A percentile compares a stretch with the other conserved stretches of the same genome.
phyloP scores from a whole-genome alignment of 2,113 vertebrate genomes.

The Lucifuga dentata region DNA sequence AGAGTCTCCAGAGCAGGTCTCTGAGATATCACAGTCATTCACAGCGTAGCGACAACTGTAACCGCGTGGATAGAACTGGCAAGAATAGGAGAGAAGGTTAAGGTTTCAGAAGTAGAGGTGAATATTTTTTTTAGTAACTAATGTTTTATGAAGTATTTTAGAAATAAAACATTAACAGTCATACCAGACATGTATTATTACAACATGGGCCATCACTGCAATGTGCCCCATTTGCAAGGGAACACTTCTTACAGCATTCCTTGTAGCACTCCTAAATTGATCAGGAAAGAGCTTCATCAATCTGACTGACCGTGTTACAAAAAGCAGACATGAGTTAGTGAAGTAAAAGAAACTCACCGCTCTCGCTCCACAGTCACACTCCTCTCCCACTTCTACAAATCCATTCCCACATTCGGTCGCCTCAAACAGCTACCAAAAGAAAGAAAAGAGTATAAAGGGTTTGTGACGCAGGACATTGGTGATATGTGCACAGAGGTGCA shows the following conservation, averaged over 20 bases:
- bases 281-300: constrained; percentile 2
- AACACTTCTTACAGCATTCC: constrained; percentile 98
- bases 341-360: constrained; percentile 80
- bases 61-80: constrained; percentile 93
- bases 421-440: constrained; percentile 89
- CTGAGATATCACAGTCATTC: constrained; percentile 96
- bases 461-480: neutral
- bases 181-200: constrained; percentile 93
- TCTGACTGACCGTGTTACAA: constrained; percentile 1
- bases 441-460: neutral
- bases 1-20: constrained; percentile 95
- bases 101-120: neutral
- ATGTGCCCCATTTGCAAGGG: constrained; percentile 95
- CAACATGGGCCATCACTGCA: constrained; percentile 98
- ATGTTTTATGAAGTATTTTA: neutral
- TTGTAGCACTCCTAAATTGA: constrained; percentile 91
- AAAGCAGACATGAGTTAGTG: constrained; percentile 12
- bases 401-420: constrained; percentile 95
- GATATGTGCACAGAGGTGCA: neutral
- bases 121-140: neutral
- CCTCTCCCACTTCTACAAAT: constrained; percentile 96
- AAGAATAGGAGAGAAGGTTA: constrained; percentile 29
- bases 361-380: constrained; percentile 95
- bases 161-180: constrained; percentile 26
- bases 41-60: constrained; percentile 94